Evolutionary conservation across 2,113 vertebrate genomes (phyloP).

Genomic region (Fulmarus glacialis): DNA sequence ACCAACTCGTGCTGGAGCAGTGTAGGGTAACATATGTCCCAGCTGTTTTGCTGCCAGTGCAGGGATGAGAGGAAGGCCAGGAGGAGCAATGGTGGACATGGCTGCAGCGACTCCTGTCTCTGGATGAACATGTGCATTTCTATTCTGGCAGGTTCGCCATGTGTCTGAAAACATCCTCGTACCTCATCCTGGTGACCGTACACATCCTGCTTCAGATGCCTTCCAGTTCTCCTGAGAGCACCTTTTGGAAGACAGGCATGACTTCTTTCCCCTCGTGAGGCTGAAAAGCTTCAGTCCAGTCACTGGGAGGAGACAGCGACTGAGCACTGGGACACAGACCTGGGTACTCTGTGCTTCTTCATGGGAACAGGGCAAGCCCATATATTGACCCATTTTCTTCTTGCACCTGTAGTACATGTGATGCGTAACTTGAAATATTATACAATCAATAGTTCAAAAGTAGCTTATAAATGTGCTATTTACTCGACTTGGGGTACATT

Average conservation of each 20-base stretch:
- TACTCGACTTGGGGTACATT: neutral
- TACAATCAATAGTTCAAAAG: neutral
- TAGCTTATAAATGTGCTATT: neutral
- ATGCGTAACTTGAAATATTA: neutral
- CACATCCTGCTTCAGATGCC: neutral
- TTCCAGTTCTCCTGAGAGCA: neutral
- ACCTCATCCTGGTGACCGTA: neutral
- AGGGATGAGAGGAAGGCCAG: neutral
- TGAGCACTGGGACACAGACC: neutral
- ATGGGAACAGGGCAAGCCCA: neutral
- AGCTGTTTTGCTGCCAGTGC: neutral
- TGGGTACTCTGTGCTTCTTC: neutral
- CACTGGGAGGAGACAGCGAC: neutral
- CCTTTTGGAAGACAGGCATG: neutral
- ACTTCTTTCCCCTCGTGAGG: neutral
- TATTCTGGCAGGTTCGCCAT: neutral
- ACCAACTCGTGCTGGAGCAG: neutral
- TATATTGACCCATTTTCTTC: neutral
- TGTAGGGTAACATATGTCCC: neutral
- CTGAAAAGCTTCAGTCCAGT: neutral
- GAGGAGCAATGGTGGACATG: rapidly evolving
- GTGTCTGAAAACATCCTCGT: neutral
- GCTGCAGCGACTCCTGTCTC: neutral
- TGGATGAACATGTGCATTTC: neutral
- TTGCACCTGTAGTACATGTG: neutral